phyloP scores from a whole-genome alignment of 2,888 invertebrate species.

The Hipparchia sbordonii region DNA sequence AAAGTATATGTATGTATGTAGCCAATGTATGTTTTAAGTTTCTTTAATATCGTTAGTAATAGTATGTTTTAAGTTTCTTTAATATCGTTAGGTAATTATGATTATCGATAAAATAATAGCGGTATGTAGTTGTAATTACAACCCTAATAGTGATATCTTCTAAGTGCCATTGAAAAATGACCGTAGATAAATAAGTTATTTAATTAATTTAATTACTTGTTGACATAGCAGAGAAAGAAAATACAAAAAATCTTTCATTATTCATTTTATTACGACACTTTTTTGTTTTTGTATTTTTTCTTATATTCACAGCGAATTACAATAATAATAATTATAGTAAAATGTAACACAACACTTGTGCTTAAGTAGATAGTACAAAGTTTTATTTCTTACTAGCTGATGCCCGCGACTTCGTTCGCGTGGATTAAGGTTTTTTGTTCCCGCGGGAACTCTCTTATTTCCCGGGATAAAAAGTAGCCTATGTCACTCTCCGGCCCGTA shows the following conservation, averaged over 20 bases:
- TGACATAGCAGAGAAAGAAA: background rate
- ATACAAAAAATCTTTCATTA: slow-evolving; percentile 44
- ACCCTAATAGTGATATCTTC: slow-evolving; percentile 5
- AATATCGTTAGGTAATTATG: too few relatives aligned
- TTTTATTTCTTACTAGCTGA: background rate
- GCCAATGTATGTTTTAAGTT: too few relatives aligned
- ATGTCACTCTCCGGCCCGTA: too few relatives aligned
- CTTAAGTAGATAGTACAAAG: slow-evolving; percentile 32
- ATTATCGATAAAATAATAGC: background rate
- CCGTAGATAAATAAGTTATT: background rate
- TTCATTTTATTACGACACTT: slow-evolving; percentile 55
- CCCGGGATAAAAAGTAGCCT: too few relatives aligned
- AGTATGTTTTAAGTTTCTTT: too few relatives aligned
- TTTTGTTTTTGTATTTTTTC: slow-evolving; percentile 50
- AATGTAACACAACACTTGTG: slow-evolving; percentile 48
- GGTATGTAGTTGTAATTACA: background rate
- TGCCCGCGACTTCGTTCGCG: too few relatives aligned
- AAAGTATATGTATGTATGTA: too few relatives aligned
- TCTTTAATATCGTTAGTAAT: too few relatives aligned
- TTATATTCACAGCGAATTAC: slow-evolving; percentile 67
- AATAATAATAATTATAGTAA: slow-evolving; percentile 49
- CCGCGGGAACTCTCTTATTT: too few relatives aligned
- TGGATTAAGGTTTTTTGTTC: too few relatives aligned
- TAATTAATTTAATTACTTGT: background rate
- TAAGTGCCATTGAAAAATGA: background rate